phyloP scores from a whole-genome alignment of 2,113 vertebrate species.

The Lutjanus erythropterus region DNA sequence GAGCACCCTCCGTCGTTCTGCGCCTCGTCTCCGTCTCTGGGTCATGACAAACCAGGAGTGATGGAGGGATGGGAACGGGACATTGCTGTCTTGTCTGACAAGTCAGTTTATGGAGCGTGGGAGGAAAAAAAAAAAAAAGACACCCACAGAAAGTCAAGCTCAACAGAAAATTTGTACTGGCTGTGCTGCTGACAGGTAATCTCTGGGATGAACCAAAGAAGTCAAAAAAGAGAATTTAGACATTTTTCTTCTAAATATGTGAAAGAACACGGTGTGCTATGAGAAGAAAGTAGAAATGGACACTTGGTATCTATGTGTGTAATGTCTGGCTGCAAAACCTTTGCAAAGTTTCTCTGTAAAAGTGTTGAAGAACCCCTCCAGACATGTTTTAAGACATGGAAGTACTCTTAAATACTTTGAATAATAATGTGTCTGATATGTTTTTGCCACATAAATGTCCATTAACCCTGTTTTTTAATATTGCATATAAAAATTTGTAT shows the following conservation, averaged over 20 bases:
- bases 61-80: slow-evolving; percentile 16
- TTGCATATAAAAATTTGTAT: no score
- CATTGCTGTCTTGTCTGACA: slow-evolving; percentile 13
- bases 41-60: slow-evolving; percentile 14
- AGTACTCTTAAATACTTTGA: background rate
- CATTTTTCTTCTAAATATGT: background rate
- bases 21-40: background rate
- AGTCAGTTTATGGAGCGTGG: slow-evolving; percentile 1
- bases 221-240: background rate
- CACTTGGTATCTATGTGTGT: background rate
- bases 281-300: background rate
- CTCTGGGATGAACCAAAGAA: background rate
- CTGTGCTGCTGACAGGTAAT: slow-evolving; percentile 10
- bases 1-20: slow-evolving; percentile 13
- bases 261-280: background rate
- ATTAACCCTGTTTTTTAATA: no score
- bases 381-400: background rate
- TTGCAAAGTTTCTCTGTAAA: background rate
- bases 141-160: background rate
- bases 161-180: slow-evolving; percentile 13
- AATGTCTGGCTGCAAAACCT: background rate
- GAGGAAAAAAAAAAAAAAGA: background rate
- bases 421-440: background rate
- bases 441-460: background rate
- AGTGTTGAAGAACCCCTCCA: background rate